Conservation (phyloP, 2,888 invertebrate species). For the Andrena haemorrhoa region DNA sequence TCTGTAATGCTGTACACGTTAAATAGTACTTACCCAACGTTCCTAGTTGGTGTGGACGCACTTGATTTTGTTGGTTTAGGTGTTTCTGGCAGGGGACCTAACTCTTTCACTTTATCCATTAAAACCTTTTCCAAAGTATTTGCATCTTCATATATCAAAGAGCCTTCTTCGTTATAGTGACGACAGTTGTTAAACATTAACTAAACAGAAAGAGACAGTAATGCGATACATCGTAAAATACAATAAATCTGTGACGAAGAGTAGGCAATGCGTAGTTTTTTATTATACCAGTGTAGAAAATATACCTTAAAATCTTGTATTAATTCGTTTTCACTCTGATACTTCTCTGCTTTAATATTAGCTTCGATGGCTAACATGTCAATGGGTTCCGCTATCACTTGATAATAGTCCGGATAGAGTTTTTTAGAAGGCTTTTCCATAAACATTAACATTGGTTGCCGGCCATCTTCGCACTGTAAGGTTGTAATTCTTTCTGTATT, state of each 20-base stretch:
- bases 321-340: constrained; percentile 87
- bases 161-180: constrained; percentile 98
- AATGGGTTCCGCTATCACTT: constrained; percentile 96
- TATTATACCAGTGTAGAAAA: constrained; percentile 1
- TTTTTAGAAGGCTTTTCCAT: constrained; percentile 98
- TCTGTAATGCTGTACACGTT: not conserved
- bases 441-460: constrained; percentile 95
- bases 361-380: constrained; percentile 97
- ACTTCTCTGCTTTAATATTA: constrained; percentile 92
- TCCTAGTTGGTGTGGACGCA: constrained; percentile 81
- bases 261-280: constrained; percentile 6
- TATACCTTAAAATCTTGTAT: constrained; percentile 87
- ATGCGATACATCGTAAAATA: not conserved
- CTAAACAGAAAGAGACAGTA: constrained; percentile 76
- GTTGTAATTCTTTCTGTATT: constrained; percentile 30
- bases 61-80: constrained; percentile 77
- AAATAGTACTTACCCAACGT: constrained; percentile 83
- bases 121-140: constrained; percentile 94
- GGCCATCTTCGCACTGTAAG: constrained; percentile 89
- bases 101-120: constrained; percentile 92
- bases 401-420: constrained; percentile 97
- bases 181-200: constrained; percentile 99
- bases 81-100: constrained; percentile 87
- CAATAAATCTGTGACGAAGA: not conserved
- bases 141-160: constrained; percentile 97